Evolutionary conservation across 2,888 invertebrate genomes (phyloP).

Genomic region (Thymelicus sylvestris): DNA sequence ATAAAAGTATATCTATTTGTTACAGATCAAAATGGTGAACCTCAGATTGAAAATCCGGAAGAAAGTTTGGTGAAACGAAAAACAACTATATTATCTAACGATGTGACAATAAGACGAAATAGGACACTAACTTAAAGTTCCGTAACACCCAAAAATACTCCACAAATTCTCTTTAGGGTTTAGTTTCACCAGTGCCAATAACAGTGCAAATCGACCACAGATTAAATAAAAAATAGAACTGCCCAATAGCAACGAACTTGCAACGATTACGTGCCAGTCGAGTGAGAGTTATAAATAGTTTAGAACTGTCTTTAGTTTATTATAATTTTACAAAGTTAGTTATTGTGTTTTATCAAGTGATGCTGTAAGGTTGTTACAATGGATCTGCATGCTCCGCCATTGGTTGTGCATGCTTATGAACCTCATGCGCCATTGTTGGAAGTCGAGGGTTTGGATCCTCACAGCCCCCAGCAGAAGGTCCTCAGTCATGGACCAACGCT

Average conservation of each 20-base stretch:
- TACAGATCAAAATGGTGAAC: constrained; percentile 72
- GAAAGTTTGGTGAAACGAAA: constrained; percentile 60
- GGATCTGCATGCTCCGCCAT: constrained; percentile 78
- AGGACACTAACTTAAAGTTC: constrained; percentile 43
- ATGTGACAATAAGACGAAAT: constrained; percentile 61
- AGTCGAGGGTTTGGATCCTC: constrained; percentile 77
- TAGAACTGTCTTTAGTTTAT: constrained; percentile 19
- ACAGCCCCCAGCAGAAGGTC: constrained; percentile 80
- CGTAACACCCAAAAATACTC: constrained; percentile 54
- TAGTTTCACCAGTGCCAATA: constrained; percentile 59
- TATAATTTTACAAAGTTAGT: constrained; percentile 24
- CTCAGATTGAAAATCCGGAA: constrained; percentile 66
- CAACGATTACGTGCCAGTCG: constrained; percentile 51
- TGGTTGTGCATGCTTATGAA: constrained; percentile 78
- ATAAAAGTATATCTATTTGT: constrained; percentile 44
- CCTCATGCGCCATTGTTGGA: constrained; percentile 77
- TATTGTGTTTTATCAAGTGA: constrained; percentile 39
- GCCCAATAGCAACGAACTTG: constrained; percentile 53
- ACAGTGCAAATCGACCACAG: constrained; percentile 52
- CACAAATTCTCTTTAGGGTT: constrained; percentile 62
- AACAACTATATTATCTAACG: constrained; percentile 43
- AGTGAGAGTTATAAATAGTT: constrained; percentile 30
- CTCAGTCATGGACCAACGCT: constrained; percentile 76
- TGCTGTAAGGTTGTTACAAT: constrained; percentile 52
- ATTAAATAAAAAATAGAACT: constrained; percentile 49